phyloP scores from a whole-genome alignment of 2,113 vertebrate species.

The Myrmophylax atrothorax region DNA sequence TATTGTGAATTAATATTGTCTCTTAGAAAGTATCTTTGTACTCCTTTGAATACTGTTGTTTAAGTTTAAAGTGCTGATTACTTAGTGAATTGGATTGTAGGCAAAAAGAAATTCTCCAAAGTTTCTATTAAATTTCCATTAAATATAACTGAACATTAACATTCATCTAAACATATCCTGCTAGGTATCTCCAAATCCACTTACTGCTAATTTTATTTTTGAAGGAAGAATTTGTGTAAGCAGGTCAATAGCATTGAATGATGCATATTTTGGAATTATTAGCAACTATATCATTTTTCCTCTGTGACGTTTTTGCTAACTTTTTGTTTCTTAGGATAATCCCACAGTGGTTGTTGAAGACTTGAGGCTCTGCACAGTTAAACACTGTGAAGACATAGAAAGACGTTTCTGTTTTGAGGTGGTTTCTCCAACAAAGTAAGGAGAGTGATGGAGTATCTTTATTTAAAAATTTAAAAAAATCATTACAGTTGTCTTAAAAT shows the following conservation, averaged over 20 bases:
- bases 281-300: neutral
- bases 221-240: neutral
- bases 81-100: neutral
- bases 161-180: neutral
- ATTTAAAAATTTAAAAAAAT: neutral
- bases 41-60: neutral
- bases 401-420: constrained; percentile 98
- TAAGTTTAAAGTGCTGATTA: neutral
- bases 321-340: constrained; percentile 80
- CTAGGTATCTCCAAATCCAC: neutral
- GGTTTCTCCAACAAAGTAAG: constrained; percentile 96
- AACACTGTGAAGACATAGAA: constrained; percentile 96
- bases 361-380: constrained; percentile 92
- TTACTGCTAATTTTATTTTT: neutral
- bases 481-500: neutral
- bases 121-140: neutral
- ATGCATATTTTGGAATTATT: neutral
- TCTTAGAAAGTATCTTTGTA: neutral
- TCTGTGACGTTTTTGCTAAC: neutral
- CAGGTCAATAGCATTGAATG: neutral
- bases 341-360: constrained; percentile 98
- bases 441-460: constrained; percentile 37
- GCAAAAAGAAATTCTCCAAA: neutral
- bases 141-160: neutral
- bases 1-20: neutral